Evolutionary conservation across 2,797 vertebrate genomes (phyloP).

Genomic region (Enteromius mattozi): DNA sequence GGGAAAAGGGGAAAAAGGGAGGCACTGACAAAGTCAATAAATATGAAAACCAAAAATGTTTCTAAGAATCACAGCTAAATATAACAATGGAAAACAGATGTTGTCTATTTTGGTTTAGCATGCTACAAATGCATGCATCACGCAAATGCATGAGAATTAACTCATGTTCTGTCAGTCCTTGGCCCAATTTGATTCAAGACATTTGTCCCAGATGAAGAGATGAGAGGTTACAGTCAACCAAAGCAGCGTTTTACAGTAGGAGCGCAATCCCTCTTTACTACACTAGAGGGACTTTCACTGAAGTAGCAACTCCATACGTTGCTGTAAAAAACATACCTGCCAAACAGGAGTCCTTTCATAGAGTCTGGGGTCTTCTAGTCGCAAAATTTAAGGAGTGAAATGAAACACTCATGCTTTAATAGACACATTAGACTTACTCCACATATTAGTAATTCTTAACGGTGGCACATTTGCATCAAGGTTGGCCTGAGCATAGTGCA

Average conservation of each 20-base stretch:
- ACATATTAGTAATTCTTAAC: neutral
- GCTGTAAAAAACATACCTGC: neutral
- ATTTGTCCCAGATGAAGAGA: neutral
- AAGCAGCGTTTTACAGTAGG: neutral
- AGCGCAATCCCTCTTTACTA: constrained; percentile 8
- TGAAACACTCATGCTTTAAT: neutral
- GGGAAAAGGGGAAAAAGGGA: neutral
- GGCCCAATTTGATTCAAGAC: neutral
- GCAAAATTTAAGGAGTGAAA: neutral
- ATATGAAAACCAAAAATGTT: constrained; percentile 11
- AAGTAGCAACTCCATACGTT: neutral
- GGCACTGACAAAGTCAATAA: constrained; percentile 19
- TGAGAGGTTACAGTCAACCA: neutral
- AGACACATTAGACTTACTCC: neutral
- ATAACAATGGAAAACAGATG: constrained; percentile 25
- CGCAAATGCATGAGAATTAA: neutral
- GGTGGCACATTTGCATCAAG: neutral
- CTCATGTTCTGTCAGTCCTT: constrained; percentile 4
- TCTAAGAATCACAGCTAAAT: constrained; percentile 48
- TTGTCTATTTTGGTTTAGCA: neutral
- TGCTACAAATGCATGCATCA: neutral
- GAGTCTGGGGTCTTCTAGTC: neutral
- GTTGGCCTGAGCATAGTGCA: constrained; percentile 21
- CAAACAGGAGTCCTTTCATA: neutral
- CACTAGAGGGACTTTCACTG: constrained; percentile 46